Conservation (phyloP, 2,888 invertebrate species). For the Eudemis profundana region DNA sequence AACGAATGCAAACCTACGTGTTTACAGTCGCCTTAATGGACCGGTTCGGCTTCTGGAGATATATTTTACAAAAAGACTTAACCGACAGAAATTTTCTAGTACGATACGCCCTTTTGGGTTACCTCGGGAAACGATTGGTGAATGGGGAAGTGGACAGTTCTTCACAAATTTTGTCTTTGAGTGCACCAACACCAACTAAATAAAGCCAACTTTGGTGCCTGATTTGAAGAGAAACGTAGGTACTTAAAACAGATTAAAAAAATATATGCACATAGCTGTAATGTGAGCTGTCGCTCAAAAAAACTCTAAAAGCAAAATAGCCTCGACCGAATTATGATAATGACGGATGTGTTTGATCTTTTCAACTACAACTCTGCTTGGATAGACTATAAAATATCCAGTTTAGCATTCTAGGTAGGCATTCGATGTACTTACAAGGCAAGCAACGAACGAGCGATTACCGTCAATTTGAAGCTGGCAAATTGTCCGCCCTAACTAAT, state of each 20-base stretch:
- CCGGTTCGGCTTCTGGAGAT: constrained; percentile 23
- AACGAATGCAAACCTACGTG: constrained; percentile 43
- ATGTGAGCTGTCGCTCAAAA: no score
- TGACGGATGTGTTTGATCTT: background rate
- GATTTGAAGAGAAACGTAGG: no score
- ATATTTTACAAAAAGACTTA: background rate
- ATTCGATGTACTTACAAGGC: constrained; percentile 17
- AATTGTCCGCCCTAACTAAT: constrained; percentile 75
- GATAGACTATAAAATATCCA: background rate
- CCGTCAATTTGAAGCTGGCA: constrained; percentile 72
- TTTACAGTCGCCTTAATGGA: constrained; percentile 42
- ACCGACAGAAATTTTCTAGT: background rate
- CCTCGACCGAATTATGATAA: no score
- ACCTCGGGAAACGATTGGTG: background rate
- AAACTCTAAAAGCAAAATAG: no score
- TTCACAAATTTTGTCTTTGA: background rate
- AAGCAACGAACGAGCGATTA: constrained; percentile 44
- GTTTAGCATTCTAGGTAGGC: constrained; percentile 23
- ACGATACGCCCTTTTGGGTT: background rate
- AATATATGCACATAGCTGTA: no score
- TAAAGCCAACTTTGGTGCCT: background rate
- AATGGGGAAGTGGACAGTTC: background rate
- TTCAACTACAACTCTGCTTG: background rate
- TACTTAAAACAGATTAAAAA: no score
- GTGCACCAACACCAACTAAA: background rate